Evolutionary conservation across 2,113 vertebrate species (phyloP).

Genomic region (Scalopus aquaticus): DNA sequence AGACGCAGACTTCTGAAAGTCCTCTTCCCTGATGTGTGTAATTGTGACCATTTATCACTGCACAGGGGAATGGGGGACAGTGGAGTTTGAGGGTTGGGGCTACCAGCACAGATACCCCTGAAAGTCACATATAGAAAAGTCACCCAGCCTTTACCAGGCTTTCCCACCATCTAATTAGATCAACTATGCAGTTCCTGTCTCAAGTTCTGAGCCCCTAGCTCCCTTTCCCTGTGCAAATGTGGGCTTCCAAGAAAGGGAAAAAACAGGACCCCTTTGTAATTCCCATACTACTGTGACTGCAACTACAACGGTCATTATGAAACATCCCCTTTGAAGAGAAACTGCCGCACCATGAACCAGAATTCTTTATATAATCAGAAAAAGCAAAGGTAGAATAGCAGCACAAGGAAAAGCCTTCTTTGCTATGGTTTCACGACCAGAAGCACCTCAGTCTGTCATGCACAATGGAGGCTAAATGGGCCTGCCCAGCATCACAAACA

Average conservation of each 20-base stretch:
- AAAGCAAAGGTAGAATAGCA: not conserved
- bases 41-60: not conserved
- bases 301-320: not conserved
- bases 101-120: not conserved
- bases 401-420: not conserved
- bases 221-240: not conserved
- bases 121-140: not conserved
- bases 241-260: not conserved
- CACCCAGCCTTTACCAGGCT: not conserved
- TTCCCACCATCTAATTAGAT: slow-evolving; percentile 8
- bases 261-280: not conserved
- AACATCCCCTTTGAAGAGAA: not conserved
- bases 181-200: not conserved
- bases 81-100: not conserved
- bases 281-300: not conserved
- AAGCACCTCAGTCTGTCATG: not conserved
- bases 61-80: too few species aligned
- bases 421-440: not conserved
- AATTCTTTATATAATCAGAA: not conserved
- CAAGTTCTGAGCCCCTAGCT: not conserved
- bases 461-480: not conserved
- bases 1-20: not conserved
- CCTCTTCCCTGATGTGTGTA: too few species aligned
- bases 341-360: not conserved
- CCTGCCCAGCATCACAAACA: not conserved